These are phyloP conservation scores for Agelastica alni DNA, from an alignment of 2,888 invertebrate species.

Conservation along the genomic window DNA sequence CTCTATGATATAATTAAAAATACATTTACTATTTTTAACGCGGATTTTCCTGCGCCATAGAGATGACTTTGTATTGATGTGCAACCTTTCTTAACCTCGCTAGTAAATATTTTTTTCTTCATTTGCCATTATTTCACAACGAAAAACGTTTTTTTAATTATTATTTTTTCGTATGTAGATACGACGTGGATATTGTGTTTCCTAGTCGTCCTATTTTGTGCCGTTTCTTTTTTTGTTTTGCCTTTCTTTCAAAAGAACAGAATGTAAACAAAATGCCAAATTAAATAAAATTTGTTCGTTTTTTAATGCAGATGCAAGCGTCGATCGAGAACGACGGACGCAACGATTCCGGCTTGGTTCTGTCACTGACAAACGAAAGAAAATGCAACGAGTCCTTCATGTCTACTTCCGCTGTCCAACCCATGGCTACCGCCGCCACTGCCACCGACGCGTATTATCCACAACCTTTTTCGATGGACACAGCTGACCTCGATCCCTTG, in stretches of 20 bases:
- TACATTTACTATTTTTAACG: no score
- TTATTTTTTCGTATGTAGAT: conserved; percentile 9
- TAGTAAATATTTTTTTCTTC: conserved; percentile 9
- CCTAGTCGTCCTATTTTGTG: conserved; percentile 34
- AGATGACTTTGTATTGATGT: no score
- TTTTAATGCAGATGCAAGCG: conserved; percentile 63
- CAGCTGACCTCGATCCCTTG: conserved; percentile 51
- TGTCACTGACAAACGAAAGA: conserved; percentile 64
- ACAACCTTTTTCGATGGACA: no score
- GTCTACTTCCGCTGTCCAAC: no score
- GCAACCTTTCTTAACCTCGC: no score
- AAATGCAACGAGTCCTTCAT: conserved; percentile 50
- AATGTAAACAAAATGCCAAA: conserved; percentile 40
- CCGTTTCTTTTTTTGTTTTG: conserved; percentile 33
- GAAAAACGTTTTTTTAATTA: background rate
- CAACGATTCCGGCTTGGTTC: conserved; percentile 65
- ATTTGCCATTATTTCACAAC: background rate
- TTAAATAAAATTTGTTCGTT: no score
- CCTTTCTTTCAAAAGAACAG: conserved; percentile 36
- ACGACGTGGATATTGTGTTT: conserved; percentile 11
- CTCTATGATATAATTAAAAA: no score
- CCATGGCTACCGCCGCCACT: no score
- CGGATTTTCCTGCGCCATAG: no score
- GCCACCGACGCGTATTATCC: no score
- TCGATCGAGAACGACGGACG: conserved; percentile 53